Evolutionary conservation across 2,888 invertebrate genomes (phyloP), one percentile per base, ranked within the genome.

Genomic region (Megastigmus dorsalis): DNA sequence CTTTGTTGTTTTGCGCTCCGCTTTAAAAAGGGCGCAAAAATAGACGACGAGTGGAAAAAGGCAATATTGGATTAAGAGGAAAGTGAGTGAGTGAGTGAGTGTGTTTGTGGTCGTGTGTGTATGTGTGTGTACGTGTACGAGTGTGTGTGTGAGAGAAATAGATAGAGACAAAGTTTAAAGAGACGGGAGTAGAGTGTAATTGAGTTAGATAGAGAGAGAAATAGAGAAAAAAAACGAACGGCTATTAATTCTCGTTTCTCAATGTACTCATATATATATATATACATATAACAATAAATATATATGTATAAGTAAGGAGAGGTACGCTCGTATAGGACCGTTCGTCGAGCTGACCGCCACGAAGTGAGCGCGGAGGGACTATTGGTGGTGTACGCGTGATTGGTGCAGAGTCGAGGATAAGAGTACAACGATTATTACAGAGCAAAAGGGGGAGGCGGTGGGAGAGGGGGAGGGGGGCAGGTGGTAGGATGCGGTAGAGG

Each of bases 1-100:
- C n/a, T n/a, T n/a, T n/a, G n/a, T n/a, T n/a, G 26, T 3, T 20
- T 26, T 23, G 43, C 41, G 6, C 33, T 9, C 23, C 41, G 50
- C 50, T 30, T 48, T 50, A 3, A 18, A n/a, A 50, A 45, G 18
- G 43, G 60, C 55, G 43, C 23, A 18, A 45, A 26, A 10, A 57
- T 48, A 45, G 43, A 67, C 55, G 57, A 57, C 55, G 57, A 63
- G 55, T 52, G 48, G 48, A 23, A 63, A 45, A 68, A 68, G 74
- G 74, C 68, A 74, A 68, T 74, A 68, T 74, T 38, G 68, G 74
- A 63, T 74, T 4, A 48, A 63, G 74, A 74, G 55, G 48, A 43
- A 30, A 48, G 50, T 26, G 36, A n/a, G 57, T 38, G 30, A 50
- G 50, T n/a, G 30, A 54, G n/a, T 15, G 15, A 9, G n/a, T 15